Evolutionary conservation across 2,797 vertebrate species (phyloP).

Genomic region (Danio choprae): DNA sequence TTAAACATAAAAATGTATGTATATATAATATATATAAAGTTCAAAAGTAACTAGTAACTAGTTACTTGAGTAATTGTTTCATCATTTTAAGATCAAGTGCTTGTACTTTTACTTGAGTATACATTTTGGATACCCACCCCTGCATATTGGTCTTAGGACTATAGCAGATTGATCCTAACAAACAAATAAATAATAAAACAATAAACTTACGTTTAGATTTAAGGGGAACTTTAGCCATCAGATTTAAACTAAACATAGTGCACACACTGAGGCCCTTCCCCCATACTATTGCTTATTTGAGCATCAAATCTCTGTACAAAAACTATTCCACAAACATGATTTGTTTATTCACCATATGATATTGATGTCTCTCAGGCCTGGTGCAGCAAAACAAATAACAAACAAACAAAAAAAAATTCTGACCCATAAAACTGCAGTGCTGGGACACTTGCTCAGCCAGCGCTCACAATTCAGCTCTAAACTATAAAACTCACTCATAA

Average conservation of each 20-base stretch:
- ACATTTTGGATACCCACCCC: too few species aligned
- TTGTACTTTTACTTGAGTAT: too few species aligned
- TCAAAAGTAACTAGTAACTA: too few species aligned
- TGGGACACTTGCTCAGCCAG: constrained; percentile 17
- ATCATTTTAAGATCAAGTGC: too few species aligned
- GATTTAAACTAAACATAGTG: neutral
- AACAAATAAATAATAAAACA: too few species aligned
- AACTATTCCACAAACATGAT: neutral
- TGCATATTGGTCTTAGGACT: too few species aligned
- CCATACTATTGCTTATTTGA: neutral
- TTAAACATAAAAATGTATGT: too few species aligned
- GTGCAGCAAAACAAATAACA: neutral
- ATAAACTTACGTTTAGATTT: too few species aligned
- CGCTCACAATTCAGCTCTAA: constrained; percentile 38
- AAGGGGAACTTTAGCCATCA: constrained; percentile 4
- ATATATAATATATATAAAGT: too few species aligned
- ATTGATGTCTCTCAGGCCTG: neutral
- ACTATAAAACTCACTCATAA: constrained; percentile 21
- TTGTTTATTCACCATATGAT: constrained; percentile 25
- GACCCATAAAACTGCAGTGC: constrained; percentile 51
- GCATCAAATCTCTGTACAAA: constrained; percentile 4
- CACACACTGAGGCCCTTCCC: neutral
- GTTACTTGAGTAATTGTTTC: too few species aligned
- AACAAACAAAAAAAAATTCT: constrained; percentile 13
- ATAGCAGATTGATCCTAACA: too few species aligned